Base-by-base conservation (phyloP, 2,797 vertebrate species). In the Agapornis canus region DNA sequence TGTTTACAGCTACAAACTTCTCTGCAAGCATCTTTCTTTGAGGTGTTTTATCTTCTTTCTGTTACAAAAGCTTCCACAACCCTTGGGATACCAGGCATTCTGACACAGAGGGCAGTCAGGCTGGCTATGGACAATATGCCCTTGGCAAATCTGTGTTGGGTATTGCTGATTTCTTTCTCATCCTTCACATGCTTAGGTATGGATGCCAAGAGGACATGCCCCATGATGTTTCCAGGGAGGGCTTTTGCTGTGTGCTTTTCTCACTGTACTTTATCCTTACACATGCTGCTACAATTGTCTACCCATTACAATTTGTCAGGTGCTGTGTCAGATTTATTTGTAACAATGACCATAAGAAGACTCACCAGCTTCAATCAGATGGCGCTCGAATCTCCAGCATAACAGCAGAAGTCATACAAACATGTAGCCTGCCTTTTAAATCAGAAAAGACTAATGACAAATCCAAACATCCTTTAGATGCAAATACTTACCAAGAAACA, bases 181-280 rank as follows among this genome's bases (percentile, higher is more conserved):
- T 23, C 11, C n/a, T 68, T 82, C 66, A 27, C 0, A 0, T n/a
- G 7, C 60, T 82, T 35, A 32, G 4, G 13, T 19, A 42, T 12
- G 16, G 27, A 47, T 91, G 52, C 56, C 13, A 70, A 56, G 40
- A 82, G 17, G 43, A 82, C 35, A 3, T 3, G 15, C 8, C 75
- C 45, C 1, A 0, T 79, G 39, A 16, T 54, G 13, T 59, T 92
- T 40, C 29, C 37, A 66, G n/a, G 40, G 19, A 82, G 18, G 16
- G 20, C 13, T 91, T 84, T 79, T 26, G 49, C 56, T 31, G 8
- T 37, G 20, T 63, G 43, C n/a, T 56, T 42, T 86, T 79, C 37
- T 75, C 37, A 42, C 43, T 51, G 13, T 42, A 29, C 16, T 61
- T 57, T 42, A 13, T 27, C 27, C 47, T 82, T 80, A 39, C 4